A percentile compares a stretch with the other conserved stretches of the same genome.
These are phyloP conservation scores for Vanessa tameamea DNA, from an alignment of 1,140 invertebrate species.

Conservation along the genomic window DNA sequence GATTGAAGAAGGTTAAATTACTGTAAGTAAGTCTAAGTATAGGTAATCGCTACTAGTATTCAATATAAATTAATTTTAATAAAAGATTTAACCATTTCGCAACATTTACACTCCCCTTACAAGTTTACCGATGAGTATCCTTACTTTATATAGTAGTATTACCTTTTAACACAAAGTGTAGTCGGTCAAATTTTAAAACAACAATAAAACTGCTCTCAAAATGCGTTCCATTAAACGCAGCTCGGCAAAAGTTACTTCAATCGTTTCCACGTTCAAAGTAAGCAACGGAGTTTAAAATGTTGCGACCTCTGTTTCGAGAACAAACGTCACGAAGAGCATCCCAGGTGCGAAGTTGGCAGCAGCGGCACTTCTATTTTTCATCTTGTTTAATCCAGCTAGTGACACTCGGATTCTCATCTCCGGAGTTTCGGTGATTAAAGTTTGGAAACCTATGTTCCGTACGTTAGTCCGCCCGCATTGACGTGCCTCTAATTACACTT, in stretches of 20 bases:
- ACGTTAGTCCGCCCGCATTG: not conserved
- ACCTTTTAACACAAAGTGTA: too few relatives aligned
- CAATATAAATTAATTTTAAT: too few relatives aligned
- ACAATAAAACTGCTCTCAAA: not conserved
- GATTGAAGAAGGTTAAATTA: too few relatives aligned
- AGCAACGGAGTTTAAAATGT: constrained; percentile 15
- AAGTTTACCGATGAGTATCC: too few relatives aligned
- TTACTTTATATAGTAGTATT: too few relatives aligned
- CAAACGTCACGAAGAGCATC: not conserved
- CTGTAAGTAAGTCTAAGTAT: too few relatives aligned
- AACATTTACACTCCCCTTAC: too few relatives aligned
- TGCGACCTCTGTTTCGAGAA: not conserved
- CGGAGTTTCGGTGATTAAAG: constrained; percentile 38
- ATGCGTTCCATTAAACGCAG: not conserved
- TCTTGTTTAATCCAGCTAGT: constrained; percentile 33
- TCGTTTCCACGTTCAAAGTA: constrained; percentile 10
- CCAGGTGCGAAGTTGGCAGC: constrained; percentile 6
- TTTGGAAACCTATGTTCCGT: constrained; percentile 14
- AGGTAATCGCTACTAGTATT: too few relatives aligned
- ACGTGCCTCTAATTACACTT: constrained; percentile 1
- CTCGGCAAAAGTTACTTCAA: constrained; percentile 12
- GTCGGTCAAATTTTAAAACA: not conserved
- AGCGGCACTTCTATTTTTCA: constrained; percentile 35
- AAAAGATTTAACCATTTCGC: too few relatives aligned
- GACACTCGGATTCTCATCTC: constrained; percentile 23